Base-by-base conservation (phyloP, 1,140 invertebrate genomes). In the Laupala kohalensis region DNA sequence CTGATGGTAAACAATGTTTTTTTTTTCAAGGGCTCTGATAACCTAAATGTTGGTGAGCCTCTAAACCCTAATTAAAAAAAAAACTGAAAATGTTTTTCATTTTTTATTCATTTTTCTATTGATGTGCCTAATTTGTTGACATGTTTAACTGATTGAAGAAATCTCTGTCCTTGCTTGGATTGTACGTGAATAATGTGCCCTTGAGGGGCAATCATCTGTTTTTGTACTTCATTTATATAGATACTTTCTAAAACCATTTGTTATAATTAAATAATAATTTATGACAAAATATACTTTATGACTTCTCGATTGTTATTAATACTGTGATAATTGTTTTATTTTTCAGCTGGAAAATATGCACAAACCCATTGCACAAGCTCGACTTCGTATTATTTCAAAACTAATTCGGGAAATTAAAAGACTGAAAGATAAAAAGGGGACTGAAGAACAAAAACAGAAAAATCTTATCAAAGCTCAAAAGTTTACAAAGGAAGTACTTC, bases 331-430 rank as follows among this genome's bases (percentile, higher is more conserved):
- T n/a, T 23, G 0, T 23, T 23, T 13, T 13, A 30, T 25, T 69
- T 30, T 30, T 6, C 67, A 69, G 69, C 29, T 69, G n/a, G 69
- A 30, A n/a, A 19, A 28, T 23, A 69, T 69, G 69, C 69, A 29
- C 27, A 26, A 37, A 1, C 3, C n/a, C 5, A 29, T 23, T 6
- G 23, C 12, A n/a, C 25, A 53, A 37, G 69, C 69, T 12, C 25
- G 30, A 25, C n/a, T 69, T 69, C 24, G 37, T 26, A 37, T 28
- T 23, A n/a, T 69, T 30, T 24, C 6, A 6, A 69, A 69, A 24
- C 24, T 69, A 15, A 23, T 53, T 26, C 29, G 69, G 23, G 69
- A 69, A 69, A 3, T n/a, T 5, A 69, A 25, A 23, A 24, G n/a
- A 9, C 25, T 69, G 28, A 12, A 53, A 23, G 37, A n/a, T 29